phyloP scores from a whole-genome alignment of 2,113 vertebrate species.

The Callipepla californica region DNA sequence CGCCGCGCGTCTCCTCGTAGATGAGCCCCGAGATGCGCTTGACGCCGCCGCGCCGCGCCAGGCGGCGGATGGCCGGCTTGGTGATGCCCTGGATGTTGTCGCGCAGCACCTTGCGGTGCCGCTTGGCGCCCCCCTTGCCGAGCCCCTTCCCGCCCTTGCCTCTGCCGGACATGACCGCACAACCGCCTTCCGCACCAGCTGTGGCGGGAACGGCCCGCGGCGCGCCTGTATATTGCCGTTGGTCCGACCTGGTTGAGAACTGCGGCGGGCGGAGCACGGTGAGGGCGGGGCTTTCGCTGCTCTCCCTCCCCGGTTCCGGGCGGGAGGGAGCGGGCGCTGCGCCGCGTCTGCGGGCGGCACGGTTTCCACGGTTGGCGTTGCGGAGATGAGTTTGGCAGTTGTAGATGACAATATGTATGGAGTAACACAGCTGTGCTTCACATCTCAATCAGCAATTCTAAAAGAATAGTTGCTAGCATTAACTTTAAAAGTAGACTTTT shows the following conservation, averaged over 20 bases:
- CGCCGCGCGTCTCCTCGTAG: conserved; percentile 82
- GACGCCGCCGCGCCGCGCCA: conserved; percentile 69
- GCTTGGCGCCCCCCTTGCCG: conserved; percentile 66
- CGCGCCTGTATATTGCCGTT: background rate
- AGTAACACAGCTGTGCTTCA: background rate
- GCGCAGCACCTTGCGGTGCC: conserved; percentile 76
- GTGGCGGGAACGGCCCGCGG: accelerated
- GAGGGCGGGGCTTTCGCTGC: background rate
- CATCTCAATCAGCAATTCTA: background rate
- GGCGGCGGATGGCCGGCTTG: conserved; percentile 73
- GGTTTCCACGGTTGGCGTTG: too few species aligned
- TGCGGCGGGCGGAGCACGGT: background rate
- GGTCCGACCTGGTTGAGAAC: background rate
- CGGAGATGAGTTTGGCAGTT: background rate
- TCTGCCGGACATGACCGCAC: background rate
- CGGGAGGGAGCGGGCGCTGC: background rate
- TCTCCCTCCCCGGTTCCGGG: background rate
- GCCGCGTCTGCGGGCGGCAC: background rate
- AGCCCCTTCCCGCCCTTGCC: conserved; percentile 50
- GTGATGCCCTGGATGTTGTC: conserved; percentile 83
- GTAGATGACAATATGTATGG: accelerated
- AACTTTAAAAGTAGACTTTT: background rate
- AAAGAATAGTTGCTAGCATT: accelerated
- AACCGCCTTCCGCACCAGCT: too few species aligned
- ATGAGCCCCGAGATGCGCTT: conserved; percentile 84